Base-by-base conservation (phyloP, 2,113 vertebrate genomes). In the Bathybates hornii region DNA sequence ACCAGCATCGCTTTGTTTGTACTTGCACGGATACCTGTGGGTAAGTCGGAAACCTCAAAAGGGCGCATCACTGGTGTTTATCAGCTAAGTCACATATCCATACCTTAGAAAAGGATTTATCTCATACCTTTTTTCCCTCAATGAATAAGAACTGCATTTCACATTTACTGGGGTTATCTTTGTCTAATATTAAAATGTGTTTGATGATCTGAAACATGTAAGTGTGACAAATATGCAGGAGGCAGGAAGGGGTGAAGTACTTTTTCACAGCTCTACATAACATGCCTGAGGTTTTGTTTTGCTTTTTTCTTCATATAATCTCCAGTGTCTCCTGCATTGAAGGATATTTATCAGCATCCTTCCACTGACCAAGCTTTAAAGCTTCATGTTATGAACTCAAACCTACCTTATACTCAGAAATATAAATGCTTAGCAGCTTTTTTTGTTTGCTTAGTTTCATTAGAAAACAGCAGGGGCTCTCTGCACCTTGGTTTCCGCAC, bases 1-100 rank as follows among this genome's bases (percentile, higher is more conserved):
- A 97, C 96, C 84, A 98, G 94, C 76, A 95, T 99, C 32, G 88
- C 96, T 29, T 87, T 99, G 83, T 98, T 98, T 86, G 97, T 97
- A 48, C 85, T 99, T 27, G 97, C 99, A n/a, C 94, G 99, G 91
- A 96, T 98, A 45, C 97, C 97, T 82, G 97, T 97, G 59, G 99
- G 99, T 99, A 89, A 97, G 98, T 97, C 7, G 5, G 48, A 78
- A 50, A 29, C 14, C 9, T 76, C 50, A 57, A 54, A 54, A 8
- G 45, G 29, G 2, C 16, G 1, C 10, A 48, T 50, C 71, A 78
- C 16, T 32, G 43, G 3, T 13, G 16, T 78, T 78, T 50, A 19
- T 48, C 27, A 29, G 71, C 27, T 7, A 32, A 32, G 17, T 48
- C 6, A 76, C 41, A 48, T 29, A 29, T 41, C 6, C 41, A 17